Percentiles rank a stretch among this genome's conserved stretches.
Evolutionary conservation across 2,888 invertebrate genomes (phyloP).

Genomic region (Archips xylosteana): DNA sequence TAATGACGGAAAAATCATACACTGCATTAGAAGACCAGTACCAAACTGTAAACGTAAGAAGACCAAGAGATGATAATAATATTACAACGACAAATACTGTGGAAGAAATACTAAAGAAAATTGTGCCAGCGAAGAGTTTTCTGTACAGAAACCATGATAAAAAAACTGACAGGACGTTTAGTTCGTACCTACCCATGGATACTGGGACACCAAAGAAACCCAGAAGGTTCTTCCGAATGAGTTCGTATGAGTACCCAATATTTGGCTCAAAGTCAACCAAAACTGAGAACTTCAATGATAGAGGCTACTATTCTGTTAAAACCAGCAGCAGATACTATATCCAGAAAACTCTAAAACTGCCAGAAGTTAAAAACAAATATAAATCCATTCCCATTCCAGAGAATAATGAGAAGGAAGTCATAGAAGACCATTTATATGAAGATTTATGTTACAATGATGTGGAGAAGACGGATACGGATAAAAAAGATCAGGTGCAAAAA

Average conservation of each 20-base stretch:
- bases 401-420: conserved; percentile 54
- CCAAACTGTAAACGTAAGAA: conserved; percentile 69
- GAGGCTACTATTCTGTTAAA: conserved; percentile 77
- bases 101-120: conserved; percentile 72
- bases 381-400: conserved; percentile 67
- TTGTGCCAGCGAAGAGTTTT: conserved; percentile 79
- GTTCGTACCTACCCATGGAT: conserved; percentile 79
- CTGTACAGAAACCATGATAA: conserved; percentile 73
- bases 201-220: conserved; percentile 62
- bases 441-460: conserved; percentile 74
- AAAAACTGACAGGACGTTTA: conserved; percentile 57
- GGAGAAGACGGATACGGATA: conserved; percentile 47
- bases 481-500: conserved; percentile 51
- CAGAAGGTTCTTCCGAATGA: conserved; percentile 69
- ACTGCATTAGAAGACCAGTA: conserved; percentile 65
- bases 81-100: conserved; percentile 58
- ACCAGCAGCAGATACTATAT: conserved; percentile 65
- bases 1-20: conserved; percentile 32
- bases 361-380: conserved; percentile 68
- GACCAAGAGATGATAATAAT: conserved; percentile 49
- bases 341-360: conserved; percentile 61
- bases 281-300: conserved; percentile 65
- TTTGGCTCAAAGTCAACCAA: conserved; percentile 69
- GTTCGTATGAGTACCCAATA: conserved; percentile 75
- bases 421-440: conserved; percentile 79